Evolutionary conservation across 2,888 invertebrate genomes (phyloP).

Genomic region (Luperina testacea): DNA sequence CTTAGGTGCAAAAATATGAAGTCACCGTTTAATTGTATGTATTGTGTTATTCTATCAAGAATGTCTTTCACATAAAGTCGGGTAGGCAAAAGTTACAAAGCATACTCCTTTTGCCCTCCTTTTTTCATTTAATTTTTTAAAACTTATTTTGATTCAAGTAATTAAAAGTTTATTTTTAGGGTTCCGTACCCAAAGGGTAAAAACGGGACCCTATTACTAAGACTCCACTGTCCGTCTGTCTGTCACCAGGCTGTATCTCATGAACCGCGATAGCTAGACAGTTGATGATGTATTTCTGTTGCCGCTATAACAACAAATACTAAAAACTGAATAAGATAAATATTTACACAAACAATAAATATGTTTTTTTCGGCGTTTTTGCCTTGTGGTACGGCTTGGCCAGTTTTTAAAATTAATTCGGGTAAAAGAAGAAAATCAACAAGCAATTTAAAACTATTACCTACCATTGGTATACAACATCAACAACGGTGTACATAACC

Average conservation of each 20-base stretch:
- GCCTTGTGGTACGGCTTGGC: no score
- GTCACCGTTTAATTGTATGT: neutral
- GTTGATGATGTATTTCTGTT: no score
- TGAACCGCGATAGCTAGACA: no score
- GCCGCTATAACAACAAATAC: no score
- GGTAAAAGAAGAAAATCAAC: neutral
- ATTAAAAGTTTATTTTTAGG: neutral
- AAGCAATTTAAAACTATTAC: neutral
- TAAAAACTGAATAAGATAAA: no score
- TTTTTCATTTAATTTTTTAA: neutral
- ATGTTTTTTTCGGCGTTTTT: no score
- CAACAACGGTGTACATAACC: slow-evolving; percentile 2
- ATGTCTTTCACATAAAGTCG: neutral
- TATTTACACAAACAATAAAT: no score
- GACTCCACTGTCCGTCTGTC: no score
- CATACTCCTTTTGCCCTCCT: neutral
- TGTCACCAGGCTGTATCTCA: no score
- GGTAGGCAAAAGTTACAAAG: neutral
- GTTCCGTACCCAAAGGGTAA: no score
- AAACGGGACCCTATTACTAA: no score
- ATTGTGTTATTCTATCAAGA: neutral
- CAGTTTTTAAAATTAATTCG: neutral
- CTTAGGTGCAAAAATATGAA: neutral
- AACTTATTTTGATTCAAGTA: neutral
- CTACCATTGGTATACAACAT: neutral